Base-by-base conservation (phyloP, 2,888 invertebrate species). In the Parnassius orleans region DNA sequence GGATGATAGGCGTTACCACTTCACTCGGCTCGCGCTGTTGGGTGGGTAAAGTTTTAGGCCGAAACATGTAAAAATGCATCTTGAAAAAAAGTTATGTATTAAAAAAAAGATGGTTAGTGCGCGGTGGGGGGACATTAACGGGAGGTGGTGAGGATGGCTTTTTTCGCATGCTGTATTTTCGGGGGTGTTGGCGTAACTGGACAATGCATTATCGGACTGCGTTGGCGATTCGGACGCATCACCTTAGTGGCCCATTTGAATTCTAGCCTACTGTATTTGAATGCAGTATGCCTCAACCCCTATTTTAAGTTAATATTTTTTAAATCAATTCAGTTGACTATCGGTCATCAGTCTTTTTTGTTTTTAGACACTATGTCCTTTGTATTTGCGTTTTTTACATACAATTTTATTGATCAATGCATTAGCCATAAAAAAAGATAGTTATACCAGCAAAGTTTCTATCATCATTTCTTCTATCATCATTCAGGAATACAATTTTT, bases 61-160 rank as follows among this genome's bases (percentile, higher is more conserved):
- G 89, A 90, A 90, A 91, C 91, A 89, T 90, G 91, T 91, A 91
- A 90, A 91, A 91, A 90, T 91, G 91, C 90, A 91, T 90, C 90
- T 91, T 91, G 90, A 90, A 91, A 91, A 91, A 91, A 91, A 91
- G 91, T 91, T 91, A 91, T 91, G 91, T 90, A 90, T 91, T 90
- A 87, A 91, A 91, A 91, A 63, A 91, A 91, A 90, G 90, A 90
- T 88, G 85, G 85, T 89, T 88, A 89, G 90, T 90, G 86, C 88
- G 88, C 86, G 86, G 89, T 85, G 87, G 81, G 83, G 90, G 80
- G 87, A 83, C 86, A 87, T 87, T 89, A 89, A 86, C 84, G 87
- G 89, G 89, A 80, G 90, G 90, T 82, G 86, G 89, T 72, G 84
- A 76, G 86, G 84, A 85, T 81, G 83, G 83, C 83, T 87, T 90